Percentiles rank a stretch among this genome's conserved stretches.
phyloP scores from a whole-genome alignment of 2,888 invertebrate species.

The Syrphus vitripennis region DNA sequence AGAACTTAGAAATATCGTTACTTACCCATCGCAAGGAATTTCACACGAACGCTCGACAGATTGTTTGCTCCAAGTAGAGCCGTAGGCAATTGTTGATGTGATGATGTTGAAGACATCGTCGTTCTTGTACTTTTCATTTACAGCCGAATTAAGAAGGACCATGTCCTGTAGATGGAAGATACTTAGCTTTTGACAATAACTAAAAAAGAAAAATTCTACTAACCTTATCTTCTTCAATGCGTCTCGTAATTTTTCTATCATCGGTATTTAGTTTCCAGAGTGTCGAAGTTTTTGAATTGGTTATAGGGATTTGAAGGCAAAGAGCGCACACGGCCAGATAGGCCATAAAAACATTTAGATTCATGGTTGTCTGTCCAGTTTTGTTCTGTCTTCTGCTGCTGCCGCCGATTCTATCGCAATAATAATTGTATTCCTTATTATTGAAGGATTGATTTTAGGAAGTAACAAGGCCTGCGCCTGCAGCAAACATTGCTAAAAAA shows the following conservation, averaged over 20 bases:
- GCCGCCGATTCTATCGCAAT: slow-evolving; percentile 13
- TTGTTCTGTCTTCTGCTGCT: neutral
- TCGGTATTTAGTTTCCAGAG: slow-evolving; percentile 91
- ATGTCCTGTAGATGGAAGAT: slow-evolving; percentile 56
- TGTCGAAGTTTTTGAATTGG: slow-evolving; percentile 91
- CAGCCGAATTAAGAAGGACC: slow-evolving; percentile 61
- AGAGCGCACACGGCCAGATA: slow-evolving; percentile 74
- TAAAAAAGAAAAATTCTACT: neutral
- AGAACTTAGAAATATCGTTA: neutral
- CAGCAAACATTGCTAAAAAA: slow-evolving; percentile 38
- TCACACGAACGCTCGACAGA: slow-evolving; percentile 74
- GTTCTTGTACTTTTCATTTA: slow-evolving; percentile 76
- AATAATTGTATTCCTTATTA: slow-evolving; percentile 14
- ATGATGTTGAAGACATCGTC: slow-evolving; percentile 90
- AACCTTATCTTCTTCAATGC: slow-evolving; percentile 69
- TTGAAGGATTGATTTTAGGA: slow-evolving; percentile 37
- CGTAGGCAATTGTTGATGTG: slow-evolving; percentile 85
- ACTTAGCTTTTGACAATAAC: neutral
- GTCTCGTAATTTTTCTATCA: slow-evolving; percentile 86
- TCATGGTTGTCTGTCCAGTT: slow-evolving; percentile 46
- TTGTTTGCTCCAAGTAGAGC: slow-evolving; percentile 86
- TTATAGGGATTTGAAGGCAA: slow-evolving; percentile 80
- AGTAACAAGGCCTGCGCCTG: slow-evolving; percentile 3
- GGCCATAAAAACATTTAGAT: slow-evolving; percentile 72
- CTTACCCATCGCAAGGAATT: slow-evolving; percentile 68